Evolutionary conservation across 2,888 invertebrate genomes (phyloP), one percentile per base, ranked within the genome.

Genomic region (Agonopterix subpropinquella): DNA sequence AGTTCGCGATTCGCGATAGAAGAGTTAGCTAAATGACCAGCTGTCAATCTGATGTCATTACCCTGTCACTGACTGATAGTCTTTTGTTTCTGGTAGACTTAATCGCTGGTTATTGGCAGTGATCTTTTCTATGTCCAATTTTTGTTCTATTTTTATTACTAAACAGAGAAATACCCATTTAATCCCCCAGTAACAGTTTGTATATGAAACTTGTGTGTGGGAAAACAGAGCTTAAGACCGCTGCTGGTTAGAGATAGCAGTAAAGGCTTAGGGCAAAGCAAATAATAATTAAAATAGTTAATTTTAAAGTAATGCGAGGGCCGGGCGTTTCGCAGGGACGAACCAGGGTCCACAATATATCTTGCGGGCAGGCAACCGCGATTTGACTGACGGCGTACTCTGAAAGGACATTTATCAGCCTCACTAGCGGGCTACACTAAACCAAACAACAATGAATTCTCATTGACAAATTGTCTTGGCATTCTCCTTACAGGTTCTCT

Each of bases 351-450:
- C 77, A 83, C 80, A 87, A 88, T 87, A 86, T 84, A 88, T 88
- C 87, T 86, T 86, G 85, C 72, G 86, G 83, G 78, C 83, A 82
- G 81, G 84, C 85, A 85, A 85, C 87, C 86, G 83, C 87, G 83
- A 81, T 85, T 86, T 87, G 87, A 86, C 81, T 86, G 87, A 87
- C 87, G 84, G 83, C 81, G 78, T 72, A 72, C 82, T 79, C 81
- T 85, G 86, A 88, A 83, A 81, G 87, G 85, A 83, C 85, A 88
- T 87, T 86, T 83, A 86, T 88, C 87, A 85, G 85, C 74, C 83
- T 85, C 86, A 82, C 83, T 82, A 84, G 83, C 75, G 83, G 84
- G 84, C 80, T 82, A 82, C 84, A 79, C 79, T 83, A 82, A 83
- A 85, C 84, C 85, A 85, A 87, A 86, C 85, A 86, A 83, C 87